phyloP scores from a whole-genome alignment of 2,888 invertebrate genomes.

The Taenaris catops region DNA sequence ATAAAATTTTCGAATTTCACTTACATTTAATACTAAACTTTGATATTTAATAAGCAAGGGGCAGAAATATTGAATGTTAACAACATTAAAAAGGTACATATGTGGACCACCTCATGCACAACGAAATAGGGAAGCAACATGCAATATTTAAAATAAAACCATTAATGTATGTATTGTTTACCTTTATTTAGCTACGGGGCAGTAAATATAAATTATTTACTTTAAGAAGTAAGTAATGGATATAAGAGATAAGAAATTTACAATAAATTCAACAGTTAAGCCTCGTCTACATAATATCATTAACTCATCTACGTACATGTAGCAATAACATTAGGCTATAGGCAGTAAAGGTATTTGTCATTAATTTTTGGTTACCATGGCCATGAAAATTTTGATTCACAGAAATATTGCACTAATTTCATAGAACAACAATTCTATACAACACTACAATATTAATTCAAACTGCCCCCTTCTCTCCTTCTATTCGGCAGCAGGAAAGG shows the following conservation, averaged over 20 bases:
- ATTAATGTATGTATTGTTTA: constrained; percentile 42
- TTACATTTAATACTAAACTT: too few species aligned
- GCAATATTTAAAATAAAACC: constrained; percentile 55
- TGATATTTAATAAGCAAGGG: too few species aligned
- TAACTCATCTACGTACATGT: constrained; percentile 52
- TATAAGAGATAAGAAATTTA: constrained; percentile 55
- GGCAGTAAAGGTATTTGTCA: constrained; percentile 54
- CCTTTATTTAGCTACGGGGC: constrained; percentile 70
- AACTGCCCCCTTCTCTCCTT: constrained; percentile 73
- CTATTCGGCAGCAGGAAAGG: constrained; percentile 70
- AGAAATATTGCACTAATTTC: constrained; percentile 53
- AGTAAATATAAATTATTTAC: constrained; percentile 32
- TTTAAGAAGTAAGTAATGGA: constrained; percentile 28
- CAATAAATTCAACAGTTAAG: constrained; percentile 61
- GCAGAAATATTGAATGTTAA: too few species aligned
- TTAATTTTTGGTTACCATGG: constrained; percentile 63
- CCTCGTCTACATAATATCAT: constrained; percentile 52
- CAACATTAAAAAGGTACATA: too few species aligned
- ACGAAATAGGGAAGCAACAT: constrained; percentile 30
- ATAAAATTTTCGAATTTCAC: too few species aligned
- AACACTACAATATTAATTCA: constrained; percentile 59
- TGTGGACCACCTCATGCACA: constrained; percentile 47
- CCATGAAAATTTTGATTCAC: constrained; percentile 50
- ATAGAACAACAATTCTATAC: constrained; percentile 60
- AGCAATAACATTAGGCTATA: constrained; percentile 41